Percentiles rank a stretch among this genome's conserved stretches.
phyloP scores from a whole-genome alignment of 2,888 invertebrate genomes.

The Candidula unifasciata region DNA sequence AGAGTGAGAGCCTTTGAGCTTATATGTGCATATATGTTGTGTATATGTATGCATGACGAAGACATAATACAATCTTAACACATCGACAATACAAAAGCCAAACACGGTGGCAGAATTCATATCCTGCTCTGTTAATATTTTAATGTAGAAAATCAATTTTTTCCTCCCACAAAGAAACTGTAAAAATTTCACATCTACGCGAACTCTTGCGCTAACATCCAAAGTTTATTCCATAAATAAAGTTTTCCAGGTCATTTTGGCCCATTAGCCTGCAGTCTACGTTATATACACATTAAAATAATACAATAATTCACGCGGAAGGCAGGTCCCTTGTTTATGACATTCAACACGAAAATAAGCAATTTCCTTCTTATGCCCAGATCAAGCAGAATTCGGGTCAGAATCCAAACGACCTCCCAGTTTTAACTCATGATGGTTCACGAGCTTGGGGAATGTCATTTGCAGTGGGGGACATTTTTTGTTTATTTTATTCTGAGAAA shows the following conservation, averaged over 20 bases:
- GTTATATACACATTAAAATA: slow-evolving; percentile 37
- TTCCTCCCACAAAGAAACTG: too few species aligned
- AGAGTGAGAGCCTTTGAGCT: too few species aligned
- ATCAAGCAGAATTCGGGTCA: slow-evolving; percentile 35
- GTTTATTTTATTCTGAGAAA: slow-evolving; percentile 38
- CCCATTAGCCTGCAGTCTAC: not conserved
- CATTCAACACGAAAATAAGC: slow-evolving; percentile 41
- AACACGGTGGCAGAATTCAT: too few species aligned
- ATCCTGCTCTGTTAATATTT: too few species aligned
- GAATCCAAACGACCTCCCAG: slow-evolving; percentile 35
- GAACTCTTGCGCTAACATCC: too few species aligned
- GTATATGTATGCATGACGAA: too few species aligned
- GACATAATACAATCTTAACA: too few species aligned
- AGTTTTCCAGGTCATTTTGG: not conserved
- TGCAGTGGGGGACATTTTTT: slow-evolving; percentile 30
- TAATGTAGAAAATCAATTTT: too few species aligned
- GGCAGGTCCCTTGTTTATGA: slow-evolving; percentile 35
- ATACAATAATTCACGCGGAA: slow-evolving; percentile 38
- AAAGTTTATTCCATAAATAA: too few species aligned
- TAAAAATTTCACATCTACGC: too few species aligned
- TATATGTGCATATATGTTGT: too few species aligned
- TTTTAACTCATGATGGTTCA: slow-evolving; percentile 47
- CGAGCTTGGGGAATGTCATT: slow-evolving; percentile 28
- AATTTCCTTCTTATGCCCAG: slow-evolving; percentile 47
- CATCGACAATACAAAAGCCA: too few species aligned